Evolutionary conservation across 2,797 vertebrate genomes (phyloP).

Genomic region (Microchirus variegatus): DNA sequence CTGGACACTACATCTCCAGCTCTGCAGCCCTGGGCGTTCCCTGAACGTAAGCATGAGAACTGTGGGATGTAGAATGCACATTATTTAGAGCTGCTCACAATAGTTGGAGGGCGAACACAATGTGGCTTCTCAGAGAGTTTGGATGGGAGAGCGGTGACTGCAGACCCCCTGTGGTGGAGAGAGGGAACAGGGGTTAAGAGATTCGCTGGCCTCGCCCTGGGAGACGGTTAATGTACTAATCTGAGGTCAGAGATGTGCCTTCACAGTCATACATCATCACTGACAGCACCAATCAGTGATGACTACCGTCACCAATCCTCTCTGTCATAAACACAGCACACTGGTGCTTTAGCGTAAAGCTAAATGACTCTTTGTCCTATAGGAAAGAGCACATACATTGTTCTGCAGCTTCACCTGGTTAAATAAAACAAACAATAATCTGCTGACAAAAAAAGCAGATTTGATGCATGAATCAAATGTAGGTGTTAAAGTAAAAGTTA

Average conservation of each 20-base stretch:
- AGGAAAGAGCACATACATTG: conserved; percentile 9
- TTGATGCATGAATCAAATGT: no score
- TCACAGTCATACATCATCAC: conserved; percentile 69
- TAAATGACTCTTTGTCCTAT: conserved; percentile 21
- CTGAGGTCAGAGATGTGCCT: conserved; percentile 76
- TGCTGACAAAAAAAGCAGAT: background rate
- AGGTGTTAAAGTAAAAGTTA: background rate
- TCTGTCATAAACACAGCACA: conserved; percentile 45
- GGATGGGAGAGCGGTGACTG: conserved; percentile 48
- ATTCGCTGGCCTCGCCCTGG: conserved; percentile 56
- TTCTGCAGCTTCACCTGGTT: conserved; percentile 1
- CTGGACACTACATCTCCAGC: conserved; percentile 53
- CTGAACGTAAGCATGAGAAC: conserved; percentile 41
- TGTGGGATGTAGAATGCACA: conserved; percentile 44
- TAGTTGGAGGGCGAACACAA: conserved; percentile 56
- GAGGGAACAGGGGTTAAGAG: conserved; percentile 74
- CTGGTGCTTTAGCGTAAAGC: conserved; percentile 1
- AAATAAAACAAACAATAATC: background rate
- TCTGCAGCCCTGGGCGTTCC: conserved; percentile 37
- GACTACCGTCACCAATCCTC: conserved; percentile 42
- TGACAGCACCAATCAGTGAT: conserved; percentile 69
- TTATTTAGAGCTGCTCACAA: conserved; percentile 70
- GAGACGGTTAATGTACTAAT: conserved; percentile 82
- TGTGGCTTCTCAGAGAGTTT: conserved; percentile 63
- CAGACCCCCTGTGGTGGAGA: conserved; percentile 73